Evolutionary conservation across 2,888 invertebrate species (phyloP).

Genomic region (Tyria jacobaeae): DNA sequence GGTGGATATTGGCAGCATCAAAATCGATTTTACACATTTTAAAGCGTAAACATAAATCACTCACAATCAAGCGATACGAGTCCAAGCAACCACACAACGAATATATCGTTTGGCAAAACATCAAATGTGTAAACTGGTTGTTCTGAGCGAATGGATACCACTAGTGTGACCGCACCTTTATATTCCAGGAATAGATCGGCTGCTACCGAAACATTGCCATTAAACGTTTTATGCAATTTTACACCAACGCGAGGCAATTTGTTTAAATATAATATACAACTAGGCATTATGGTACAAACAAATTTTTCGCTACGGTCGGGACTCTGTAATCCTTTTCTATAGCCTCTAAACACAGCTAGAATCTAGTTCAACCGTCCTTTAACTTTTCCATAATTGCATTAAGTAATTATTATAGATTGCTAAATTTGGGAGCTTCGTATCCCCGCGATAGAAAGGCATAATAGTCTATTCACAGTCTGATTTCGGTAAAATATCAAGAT

Average conservation of each 20-base stretch:
- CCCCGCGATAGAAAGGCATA: no score
- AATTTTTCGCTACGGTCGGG: no score
- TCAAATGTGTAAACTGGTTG: conserved; percentile 57
- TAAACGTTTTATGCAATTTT: conserved; percentile 3
- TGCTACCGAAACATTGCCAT: conserved; percentile 26
- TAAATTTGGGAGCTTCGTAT: no score
- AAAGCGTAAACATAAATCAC: conserved; percentile 45
- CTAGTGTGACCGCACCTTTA: conserved; percentile 41
- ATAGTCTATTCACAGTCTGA: no score
- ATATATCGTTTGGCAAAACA: conserved; percentile 54
- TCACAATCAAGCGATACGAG: conserved; percentile 44
- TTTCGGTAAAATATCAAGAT: no score
- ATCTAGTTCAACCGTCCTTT: no score
- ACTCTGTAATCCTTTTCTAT: no score
- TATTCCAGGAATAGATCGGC: conserved; percentile 51
- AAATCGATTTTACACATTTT: conserved; percentile 32
- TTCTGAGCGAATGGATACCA: conserved; percentile 46
- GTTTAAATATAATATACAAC: neutral
- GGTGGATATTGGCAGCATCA: conserved; percentile 27
- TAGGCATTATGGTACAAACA: no score
- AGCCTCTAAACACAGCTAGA: no score
- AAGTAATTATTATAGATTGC: no score
- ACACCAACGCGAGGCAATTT: no score
- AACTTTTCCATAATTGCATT: no score
- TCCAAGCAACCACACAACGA: conserved; percentile 37